phyloP scores from a whole-genome alignment of 2,113 vertebrate species.

The Heterochromis multidens region DNA sequence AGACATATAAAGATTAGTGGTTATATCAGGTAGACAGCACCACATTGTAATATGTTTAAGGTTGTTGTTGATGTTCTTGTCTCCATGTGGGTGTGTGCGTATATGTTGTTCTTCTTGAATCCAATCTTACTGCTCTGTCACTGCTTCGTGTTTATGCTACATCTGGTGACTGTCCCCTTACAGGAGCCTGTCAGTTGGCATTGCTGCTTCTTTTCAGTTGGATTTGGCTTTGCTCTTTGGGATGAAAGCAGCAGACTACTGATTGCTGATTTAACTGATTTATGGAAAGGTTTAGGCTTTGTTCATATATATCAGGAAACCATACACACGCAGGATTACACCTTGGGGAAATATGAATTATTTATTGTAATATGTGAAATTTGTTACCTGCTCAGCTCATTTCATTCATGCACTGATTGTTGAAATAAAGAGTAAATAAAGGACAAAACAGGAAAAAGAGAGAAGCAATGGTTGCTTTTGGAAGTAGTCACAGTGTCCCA shows the following conservation, averaged over 20 bases:
- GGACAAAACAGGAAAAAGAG: neutral
- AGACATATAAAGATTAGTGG: no score
- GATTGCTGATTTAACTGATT: no score
- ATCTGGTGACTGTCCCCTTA: constrained; percentile 26
- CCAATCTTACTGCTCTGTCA: neutral
- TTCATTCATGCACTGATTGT: neutral
- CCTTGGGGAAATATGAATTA: constrained; percentile 28
- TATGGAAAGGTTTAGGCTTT: constrained; percentile 14
- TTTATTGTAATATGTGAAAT: constrained; percentile 4
- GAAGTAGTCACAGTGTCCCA: constrained; percentile 31
- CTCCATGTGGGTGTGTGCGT: neutral
- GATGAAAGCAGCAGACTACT: constrained; percentile 3
- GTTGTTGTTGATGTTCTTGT: neutral
- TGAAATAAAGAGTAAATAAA: neutral
- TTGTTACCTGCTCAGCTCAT: neutral
- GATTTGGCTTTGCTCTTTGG: constrained; percentile 1
- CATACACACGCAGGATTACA: constrained; percentile 28
- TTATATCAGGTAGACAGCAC: no score
- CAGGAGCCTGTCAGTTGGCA: constrained; percentile 51
- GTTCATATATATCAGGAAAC: constrained; percentile 8
- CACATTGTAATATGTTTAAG: neutral
- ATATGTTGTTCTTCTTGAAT: neutral
- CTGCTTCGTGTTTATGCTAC: constrained; percentile 9
- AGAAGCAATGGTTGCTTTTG: constrained; percentile 14
- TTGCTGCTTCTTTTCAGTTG: constrained; percentile 42